A percentile compares a stretch with the other conserved stretches of the same genome.
Conservation (phyloP, 2,113 vertebrate species). For the Melanocharis versteri region DNA sequence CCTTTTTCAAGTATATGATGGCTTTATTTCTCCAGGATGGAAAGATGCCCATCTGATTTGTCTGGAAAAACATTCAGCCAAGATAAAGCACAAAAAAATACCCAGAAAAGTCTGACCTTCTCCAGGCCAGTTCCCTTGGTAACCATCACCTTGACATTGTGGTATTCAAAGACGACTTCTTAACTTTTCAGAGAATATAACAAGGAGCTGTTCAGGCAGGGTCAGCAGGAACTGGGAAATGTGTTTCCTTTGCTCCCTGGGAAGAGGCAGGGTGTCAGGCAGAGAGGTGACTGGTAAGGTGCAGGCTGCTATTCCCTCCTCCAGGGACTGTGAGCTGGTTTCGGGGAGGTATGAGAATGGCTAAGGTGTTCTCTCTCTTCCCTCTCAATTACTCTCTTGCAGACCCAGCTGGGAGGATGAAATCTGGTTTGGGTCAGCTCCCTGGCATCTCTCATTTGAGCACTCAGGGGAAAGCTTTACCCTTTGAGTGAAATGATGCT, state of each 20-base stretch:
- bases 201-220: background rate
- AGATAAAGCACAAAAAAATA: conserved; percentile 67
- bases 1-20: conserved; percentile 18
- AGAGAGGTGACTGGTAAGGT: background rate
- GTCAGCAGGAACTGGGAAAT: conserved; percentile 23
- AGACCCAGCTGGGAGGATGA: background rate
- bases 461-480: background rate
- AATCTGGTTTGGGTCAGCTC: background rate
- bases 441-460: background rate
- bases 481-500: background rate
- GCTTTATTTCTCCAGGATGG: conserved; percentile 54
- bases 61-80: conserved; percentile 60
- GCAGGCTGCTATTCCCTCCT: background rate
- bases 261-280: background rate
- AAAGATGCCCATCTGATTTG: conserved; percentile 44
- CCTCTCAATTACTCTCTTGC: background rate
- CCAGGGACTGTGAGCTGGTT: background rate
- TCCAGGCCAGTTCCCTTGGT: conserved; percentile 73
- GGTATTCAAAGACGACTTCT: conserved; percentile 73
- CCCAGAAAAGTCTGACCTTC: conserved; percentile 61
- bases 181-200: conserved; percentile 58
- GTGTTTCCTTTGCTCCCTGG: background rate
- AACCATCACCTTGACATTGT: conserved; percentile 70
- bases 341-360: background rate
- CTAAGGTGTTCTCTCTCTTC: background rate